These are phyloP conservation scores for Montipora foliosa DNA, from an alignment of 64 coral and sea anemone genomes.

Conservation along the genomic window DNA sequence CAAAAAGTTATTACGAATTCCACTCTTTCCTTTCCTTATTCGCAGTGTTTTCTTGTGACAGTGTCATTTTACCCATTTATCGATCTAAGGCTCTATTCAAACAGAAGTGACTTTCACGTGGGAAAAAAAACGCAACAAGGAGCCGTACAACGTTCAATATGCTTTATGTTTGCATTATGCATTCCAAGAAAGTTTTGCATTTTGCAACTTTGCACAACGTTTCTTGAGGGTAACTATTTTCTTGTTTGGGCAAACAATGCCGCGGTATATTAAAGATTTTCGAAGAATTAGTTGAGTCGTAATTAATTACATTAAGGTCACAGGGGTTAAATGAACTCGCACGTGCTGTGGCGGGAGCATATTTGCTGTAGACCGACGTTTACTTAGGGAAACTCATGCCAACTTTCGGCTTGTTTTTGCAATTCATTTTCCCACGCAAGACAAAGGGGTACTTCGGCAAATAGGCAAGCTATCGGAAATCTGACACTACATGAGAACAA, in stretches of 20 bases:
- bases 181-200: constrained; percentile 32
- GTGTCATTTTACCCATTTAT: constrained; percentile 5
- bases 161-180: constrained; percentile 14
- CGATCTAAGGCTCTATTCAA: background rate
- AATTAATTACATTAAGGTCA: constrained; percentile 9
- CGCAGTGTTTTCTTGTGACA: background rate
- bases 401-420: constrained; percentile 27
- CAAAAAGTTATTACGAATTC: background rate
- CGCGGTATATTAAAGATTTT: background rate
- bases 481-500: constrained; percentile 36
- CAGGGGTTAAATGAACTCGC: constrained; percentile 16
- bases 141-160: background rate
- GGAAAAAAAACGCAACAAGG: constrained; percentile 19
- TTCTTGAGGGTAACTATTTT: background rate
- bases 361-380: background rate
- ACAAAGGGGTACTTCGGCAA: constrained; percentile 39
- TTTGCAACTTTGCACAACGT: constrained; percentile 19
- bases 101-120: constrained; percentile 37
- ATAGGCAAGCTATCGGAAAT: constrained; percentile 41
- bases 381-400: constrained; percentile 22
- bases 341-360: constrained; percentile 9
- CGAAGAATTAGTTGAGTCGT: constrained; percentile 22
- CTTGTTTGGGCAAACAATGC: background rate
- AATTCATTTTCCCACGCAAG: constrained; percentile 42
- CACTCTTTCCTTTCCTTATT: background rate